Evolutionary conservation across 2,888 invertebrate species (phyloP), one percentile per base, ranked within the genome.

Genomic region (Agonopterix subpropinquella): DNA sequence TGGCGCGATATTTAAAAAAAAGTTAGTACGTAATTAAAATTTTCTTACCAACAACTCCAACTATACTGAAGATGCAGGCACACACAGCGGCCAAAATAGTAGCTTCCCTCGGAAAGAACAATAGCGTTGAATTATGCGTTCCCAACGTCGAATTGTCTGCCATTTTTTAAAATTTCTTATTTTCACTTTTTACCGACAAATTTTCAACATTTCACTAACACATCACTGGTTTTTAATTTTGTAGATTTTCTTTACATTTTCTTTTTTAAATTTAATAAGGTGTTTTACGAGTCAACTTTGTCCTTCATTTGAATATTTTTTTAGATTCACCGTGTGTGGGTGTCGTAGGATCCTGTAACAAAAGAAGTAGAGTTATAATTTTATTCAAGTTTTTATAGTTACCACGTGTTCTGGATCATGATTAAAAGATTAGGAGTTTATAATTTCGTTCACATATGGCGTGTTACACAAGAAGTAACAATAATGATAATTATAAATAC

Each of bases 11-110:
- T 37, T 2, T 8, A 37, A 37, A n/a, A 37, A 37, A 37, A 37
- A 37, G 18, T 18, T 3, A 1, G 13, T 13, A 13, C 13, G 1
- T 13, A 9, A 37, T 8, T 10, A 10, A 37, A 80, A 2, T 18
- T 18, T 18, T 2, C 91, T 90, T 86, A 96, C 96, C 96, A 52
- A 93, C 83, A 53, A 95, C 91, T 53, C 96, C 96, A 43, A 96
- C 88, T 49, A 94, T 78, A 69, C 93, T 93, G 83, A 96, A 96
- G 49, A 95, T 73, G 62, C 95, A 92, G 39, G 96, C 95, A 74
- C 94, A 94, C 50, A 90, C 89, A 35, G 95, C 94, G 11, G 95
- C 96, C 67, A 93, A 87, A 62, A 95, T 89, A 36, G 95, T 95
- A 44, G 94, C 93, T 57, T 91, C 91, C 59, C 92, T 89, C 13